Evolutionary conservation across 2,113 vertebrate genomes (phyloP).

Genomic region (western clawed frog (Xenopus tropicalis)): UCB_Xtro_10.0 CM004448.2:89944001-89944500

Average conservation of each 20-base stretch:
- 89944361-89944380: constrained; percentile 49
- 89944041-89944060: no score
- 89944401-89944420: constrained; percentile 52
- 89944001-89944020: no score
- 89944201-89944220: background rate
- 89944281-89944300: constrained; percentile 20
- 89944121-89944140: no score
- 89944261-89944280: constrained; percentile 18
- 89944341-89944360: constrained; percentile 2
- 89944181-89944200: background rate
- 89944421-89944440: constrained; percentile 51
- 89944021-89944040: no score
- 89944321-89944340: background rate
- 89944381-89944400: constrained; percentile 48
- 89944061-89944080: no score
- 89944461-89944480: constrained; percentile 60
- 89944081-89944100: no score
- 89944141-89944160: no score
- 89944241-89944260: background rate
- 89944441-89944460: constrained; percentile 49
- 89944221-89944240: no score
- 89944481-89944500: constrained; percentile 63
- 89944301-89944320: constrained; percentile 23
- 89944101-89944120: no score
- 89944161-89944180: constrained; percentile 34